Evolutionary conservation across 2,888 invertebrate species (phyloP), one percentile per base, ranked within the genome.

Genomic region (Macrosiphum euphorbiae): DNA sequence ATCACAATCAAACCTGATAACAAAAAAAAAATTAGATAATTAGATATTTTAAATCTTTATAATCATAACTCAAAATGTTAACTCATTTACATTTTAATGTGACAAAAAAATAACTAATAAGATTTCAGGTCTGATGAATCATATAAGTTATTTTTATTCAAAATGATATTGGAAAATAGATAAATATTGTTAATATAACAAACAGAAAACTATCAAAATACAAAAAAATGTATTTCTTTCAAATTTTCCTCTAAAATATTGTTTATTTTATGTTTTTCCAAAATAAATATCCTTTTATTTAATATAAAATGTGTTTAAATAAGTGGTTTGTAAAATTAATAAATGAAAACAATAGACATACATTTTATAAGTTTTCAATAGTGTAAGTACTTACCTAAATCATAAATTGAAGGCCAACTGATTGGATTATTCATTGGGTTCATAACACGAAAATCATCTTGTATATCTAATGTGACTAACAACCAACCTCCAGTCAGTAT

Each of bases 401-500:
- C 98, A 95, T 97, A 96, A 94, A 97, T 97, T 3, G 97, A 97
- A 20, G 98, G 98, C 97, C 98, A 98, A 95, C 97, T 97, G 95
- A 98, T 97, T 94, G 96, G 96, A 96, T 98, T 98, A 0, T 98
- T 98, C 13, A 98, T 98, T 58, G 96, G 96, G 20, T 96, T 96
- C n/a, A 96, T 95, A 0, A 96, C 96, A 84, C 96, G 96, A n/a
- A 95, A 96, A 96, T 97, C 96, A 95, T 97, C 96, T n/a, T 89
- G 85, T 16, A 96, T 95, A n/a, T 98, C 98, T 28, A 97, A 96
- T 95, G 97, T 98, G 96, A 97, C 98, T 96, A 98, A 98, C 85
- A 98, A 96, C 98, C 98, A 98, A 11, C 98, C 97, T 44, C 98
- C 98, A 5, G 97, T 96, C 90, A 97, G 97, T 94, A 98, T 96